Conservation (phyloP, 1,140 invertebrate species). For the Nephila pilipes region DNA sequence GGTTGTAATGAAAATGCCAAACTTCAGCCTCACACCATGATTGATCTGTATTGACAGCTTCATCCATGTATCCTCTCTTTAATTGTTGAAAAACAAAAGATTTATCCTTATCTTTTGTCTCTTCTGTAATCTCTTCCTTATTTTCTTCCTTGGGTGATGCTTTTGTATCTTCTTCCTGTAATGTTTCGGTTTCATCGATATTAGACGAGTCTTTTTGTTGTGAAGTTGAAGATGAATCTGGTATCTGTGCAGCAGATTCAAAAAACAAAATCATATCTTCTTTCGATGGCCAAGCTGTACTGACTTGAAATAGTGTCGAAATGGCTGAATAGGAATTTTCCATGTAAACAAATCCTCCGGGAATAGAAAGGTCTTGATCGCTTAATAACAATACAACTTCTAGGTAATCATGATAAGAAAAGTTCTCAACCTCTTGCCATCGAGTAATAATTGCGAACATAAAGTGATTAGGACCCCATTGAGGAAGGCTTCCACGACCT, state of each 20-base stretch:
- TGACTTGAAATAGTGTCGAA: not conserved
- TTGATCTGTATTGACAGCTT: slow-evolving; percentile 30
- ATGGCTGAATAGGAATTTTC: slow-evolving; percentile 22
- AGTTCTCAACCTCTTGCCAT: slow-evolving; percentile 25
- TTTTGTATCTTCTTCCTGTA: slow-evolving; percentile 83
- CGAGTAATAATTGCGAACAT: slow-evolving; percentile 81
- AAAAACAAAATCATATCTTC: slow-evolving; percentile 54
- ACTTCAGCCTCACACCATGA: slow-evolving; percentile 32
- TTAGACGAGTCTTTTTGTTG: not conserved
- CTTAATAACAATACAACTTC: slow-evolving; percentile 12
- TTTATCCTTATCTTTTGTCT: slow-evolving; percentile 83
- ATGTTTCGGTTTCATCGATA: slow-evolving; percentile 78
- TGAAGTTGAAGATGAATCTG: not conserved
- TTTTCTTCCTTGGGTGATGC: not conserved
- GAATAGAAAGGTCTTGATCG: not conserved
- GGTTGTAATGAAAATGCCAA: slow-evolving; percentile 60
- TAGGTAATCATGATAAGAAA: not conserved
- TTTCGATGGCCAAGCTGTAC: not conserved
- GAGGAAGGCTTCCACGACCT: slow-evolving; percentile 81
- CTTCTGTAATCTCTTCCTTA: slow-evolving; percentile 81
- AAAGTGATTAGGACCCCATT: slow-evolving; percentile 83
- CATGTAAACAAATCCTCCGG: slow-evolving; percentile 21
- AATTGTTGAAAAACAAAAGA: slow-evolving; percentile 78
- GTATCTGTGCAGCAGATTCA: not conserved
- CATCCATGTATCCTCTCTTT: slow-evolving; percentile 36